Base-by-base conservation (phyloP, 2,113 vertebrate genomes). In the Octodon degus region DNA sequence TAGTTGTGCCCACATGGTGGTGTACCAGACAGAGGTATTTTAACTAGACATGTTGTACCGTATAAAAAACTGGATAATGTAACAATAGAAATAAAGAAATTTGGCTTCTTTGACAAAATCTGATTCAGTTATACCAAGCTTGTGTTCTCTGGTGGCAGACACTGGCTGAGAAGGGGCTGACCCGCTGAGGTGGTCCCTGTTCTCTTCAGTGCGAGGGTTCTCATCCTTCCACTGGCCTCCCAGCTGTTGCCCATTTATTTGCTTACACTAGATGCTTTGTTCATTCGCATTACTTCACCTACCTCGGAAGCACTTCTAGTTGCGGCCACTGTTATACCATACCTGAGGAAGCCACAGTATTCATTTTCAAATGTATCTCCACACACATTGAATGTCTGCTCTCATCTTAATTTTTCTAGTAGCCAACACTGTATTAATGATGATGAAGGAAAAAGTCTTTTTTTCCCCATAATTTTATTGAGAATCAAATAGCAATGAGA, bases 1-100 rank as follows among this genome's bases (percentile, higher is more conserved):
- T 40, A 34, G 47, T 32, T 86, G 62, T n/a, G 32, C 25, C 24
- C 17, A 25, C 7, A 72, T 12, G 7, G 12, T 37, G 7, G 55
- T 40, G 25, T 20, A 24, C 37, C 37, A 70, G 7, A 50, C 13
- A 47, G 34, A 25, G n/a, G 13, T 11, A 13, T 79, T 74, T 70
- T 77, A 81, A 50, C 13, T 67, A 68, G 43, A 58, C 16, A 58
- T 58, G 55, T 55, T 55, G 47, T 65, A 16, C 25, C 17, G 37
- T 84, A 83, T 93, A 80, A 65, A 92, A 92, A 53, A 25, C 27
- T 67, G 37, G 58, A 27, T 80, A 88, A 55, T 65, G 53, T 81
- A 40, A 70, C 27, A 53, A 13, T 50, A 5, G 70, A 84, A 88
- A 50, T 79, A 40, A 60, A 65, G 60, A 80, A 86, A 60, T 58